Evolutionary conservation across 92 coral and sea anemone species (phyloP).

Genomic region (Isaurus tuberculatus): DNA sequence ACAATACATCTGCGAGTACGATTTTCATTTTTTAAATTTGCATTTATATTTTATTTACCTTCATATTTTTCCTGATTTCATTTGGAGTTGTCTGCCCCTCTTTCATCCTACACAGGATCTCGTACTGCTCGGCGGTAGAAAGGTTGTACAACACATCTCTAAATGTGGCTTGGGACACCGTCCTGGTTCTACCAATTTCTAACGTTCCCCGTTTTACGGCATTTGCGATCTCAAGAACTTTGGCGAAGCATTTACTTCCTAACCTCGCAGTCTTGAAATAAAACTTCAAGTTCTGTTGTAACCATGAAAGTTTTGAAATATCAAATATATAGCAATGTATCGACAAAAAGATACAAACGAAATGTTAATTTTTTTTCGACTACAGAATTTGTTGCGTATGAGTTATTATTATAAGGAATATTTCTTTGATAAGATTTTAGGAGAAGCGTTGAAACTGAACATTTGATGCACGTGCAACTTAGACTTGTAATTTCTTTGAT

Average conservation of each 20-base stretch:
- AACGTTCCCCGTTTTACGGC: neutral
- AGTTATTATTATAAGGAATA: no score
- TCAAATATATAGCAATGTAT: no score
- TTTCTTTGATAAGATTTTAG: no score
- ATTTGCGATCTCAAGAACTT: constrained; percentile 4
- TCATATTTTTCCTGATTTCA: constrained; percentile 21
- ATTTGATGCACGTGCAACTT: no score
- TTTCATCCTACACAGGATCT: neutral
- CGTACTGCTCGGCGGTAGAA: neutral
- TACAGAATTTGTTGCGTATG: no score
- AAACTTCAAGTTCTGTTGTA: neutral
- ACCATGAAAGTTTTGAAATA: neutral
- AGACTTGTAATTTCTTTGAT: no score
- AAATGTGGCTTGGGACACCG: neutral
- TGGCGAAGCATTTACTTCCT: neutral
- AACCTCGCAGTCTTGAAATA: neutral
- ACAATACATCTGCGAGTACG: no score
- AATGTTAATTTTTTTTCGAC: no score
- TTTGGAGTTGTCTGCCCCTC: constrained; percentile 8
- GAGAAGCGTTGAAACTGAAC: no score
- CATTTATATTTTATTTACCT: neutral
- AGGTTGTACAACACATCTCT: neutral
- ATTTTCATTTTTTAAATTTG: no score
- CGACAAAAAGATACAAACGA: no score
- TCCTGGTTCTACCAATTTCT: neutral